Evolutionary conservation across 2,888 invertebrate genomes (phyloP), one percentile per base, ranked within the genome.

Genomic region (Drosophila merina): DNA sequence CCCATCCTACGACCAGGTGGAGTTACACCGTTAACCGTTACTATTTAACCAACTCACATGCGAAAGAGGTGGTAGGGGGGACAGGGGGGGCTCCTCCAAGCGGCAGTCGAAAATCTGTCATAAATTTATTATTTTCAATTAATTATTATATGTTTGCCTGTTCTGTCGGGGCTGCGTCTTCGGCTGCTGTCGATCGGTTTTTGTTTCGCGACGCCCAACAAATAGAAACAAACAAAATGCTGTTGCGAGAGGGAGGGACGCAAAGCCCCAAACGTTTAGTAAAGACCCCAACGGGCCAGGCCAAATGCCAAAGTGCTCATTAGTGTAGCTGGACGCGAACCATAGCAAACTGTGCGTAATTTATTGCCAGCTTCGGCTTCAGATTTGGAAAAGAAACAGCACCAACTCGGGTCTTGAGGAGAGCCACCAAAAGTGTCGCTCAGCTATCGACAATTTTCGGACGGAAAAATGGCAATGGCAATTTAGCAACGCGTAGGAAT

Each of bases 91-190:
- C 42, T 31, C 30, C 64, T 40, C 59, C 64, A 69, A 59, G 62
- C 70, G 74, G 72, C 85, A 69, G 70, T 81, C 69, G 73, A 75
- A 77, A 82, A 82, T 79, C 86, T 84, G 86, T 87, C 87, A 77
- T 87, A 85, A 84, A 85, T 84, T 84, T 84, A 84, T 84, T 85
- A 84, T 87, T 84, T 87, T 79, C 77, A 84, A 84, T 84, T 84
- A 84, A 87, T 84, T 87, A 84, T 82, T 57, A 47, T 64, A 50
- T 51, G 51, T 36, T 4, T 44, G 68, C 54, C 52, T 25, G 49
- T 59, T 20, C 50, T 59, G 62, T 56, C 45, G 55, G 25, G 55
- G 55, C 51, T 52, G 28, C 5, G 5, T 3, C 28, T 5, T 0
- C 28, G 28, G 28, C 28, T 28, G 76, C 62, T 71, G 74, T 78